Conservation (phyloP, 2,113 vertebrate genomes). For the Bolborhynchus lineola region DNA sequence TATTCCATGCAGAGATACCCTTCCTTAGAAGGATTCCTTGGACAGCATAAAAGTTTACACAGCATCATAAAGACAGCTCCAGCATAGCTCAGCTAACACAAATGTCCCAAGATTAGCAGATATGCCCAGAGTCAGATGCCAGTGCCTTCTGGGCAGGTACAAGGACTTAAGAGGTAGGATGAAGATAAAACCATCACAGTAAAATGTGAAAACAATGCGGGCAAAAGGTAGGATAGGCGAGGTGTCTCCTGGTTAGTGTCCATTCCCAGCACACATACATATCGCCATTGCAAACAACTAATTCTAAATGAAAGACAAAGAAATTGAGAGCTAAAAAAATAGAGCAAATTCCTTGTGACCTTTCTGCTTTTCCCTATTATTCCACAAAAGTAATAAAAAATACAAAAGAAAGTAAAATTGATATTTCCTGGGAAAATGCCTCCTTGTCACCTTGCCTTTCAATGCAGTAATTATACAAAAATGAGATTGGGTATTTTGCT, state of each 20-base stretch:
- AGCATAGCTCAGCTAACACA: background rate
- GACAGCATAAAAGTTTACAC: background rate
- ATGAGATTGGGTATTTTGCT: background rate
- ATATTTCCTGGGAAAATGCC: background rate
- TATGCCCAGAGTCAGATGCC: background rate
- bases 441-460: background rate
- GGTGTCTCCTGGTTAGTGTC: background rate
- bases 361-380: background rate
- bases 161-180: background rate
- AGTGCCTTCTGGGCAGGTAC: background rate
- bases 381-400: background rate
- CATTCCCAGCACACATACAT: background rate
- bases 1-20: background rate
- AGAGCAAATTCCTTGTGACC: background rate
- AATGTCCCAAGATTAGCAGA: background rate
- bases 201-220: background rate
- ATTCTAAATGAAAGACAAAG: background rate
- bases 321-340: background rate
- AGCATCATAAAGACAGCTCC: background rate
- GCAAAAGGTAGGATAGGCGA: background rate
- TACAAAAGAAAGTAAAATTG: background rate
- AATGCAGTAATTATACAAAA: background rate
- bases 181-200: background rate
- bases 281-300: background rate
- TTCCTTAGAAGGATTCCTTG: background rate